These are phyloP conservation scores for Halichoeres trimaculatus DNA, from an alignment of 2,113 vertebrate species.

Conservation along the genomic window DNA sequence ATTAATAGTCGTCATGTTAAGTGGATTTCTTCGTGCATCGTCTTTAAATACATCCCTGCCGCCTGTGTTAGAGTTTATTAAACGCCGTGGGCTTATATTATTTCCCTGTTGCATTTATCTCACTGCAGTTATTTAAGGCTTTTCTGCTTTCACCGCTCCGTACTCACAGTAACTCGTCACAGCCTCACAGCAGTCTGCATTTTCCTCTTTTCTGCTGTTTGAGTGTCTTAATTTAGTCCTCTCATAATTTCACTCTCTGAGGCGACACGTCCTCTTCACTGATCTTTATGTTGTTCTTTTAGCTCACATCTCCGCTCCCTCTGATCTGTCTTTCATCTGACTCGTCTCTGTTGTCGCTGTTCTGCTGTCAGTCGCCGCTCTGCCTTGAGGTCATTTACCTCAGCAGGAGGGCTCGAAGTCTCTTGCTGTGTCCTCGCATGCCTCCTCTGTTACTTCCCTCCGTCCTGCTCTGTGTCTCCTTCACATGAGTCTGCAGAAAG, in stretches of 20 bases:
- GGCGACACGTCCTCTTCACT: slow-evolving; percentile 20
- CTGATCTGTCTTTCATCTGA: slow-evolving; percentile 56
- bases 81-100: slow-evolving; percentile 12
- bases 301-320: slow-evolving; percentile 47
- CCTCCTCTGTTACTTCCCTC: not conserved
- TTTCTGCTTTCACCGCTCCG: not conserved
- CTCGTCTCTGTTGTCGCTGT: slow-evolving; percentile 52
- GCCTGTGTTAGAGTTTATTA: slow-evolving; percentile 11
- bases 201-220: slow-evolving; percentile 11
- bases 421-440: not conserved
- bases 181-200: slow-evolving; percentile 2
- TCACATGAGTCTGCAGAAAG: not conserved
- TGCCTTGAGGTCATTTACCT: slow-evolving; percentile 57
- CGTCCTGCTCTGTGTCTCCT: not conserved
- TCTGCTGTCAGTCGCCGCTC: slow-evolving; percentile 29
- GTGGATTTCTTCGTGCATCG: slow-evolving; percentile 6
- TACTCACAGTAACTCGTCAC: slow-evolving; percentile 29
- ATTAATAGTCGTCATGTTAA: not conserved
- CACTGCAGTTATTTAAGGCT: slow-evolving; percentile 40
- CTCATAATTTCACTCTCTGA: slow-evolving; percentile 28
- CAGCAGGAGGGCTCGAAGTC: slow-evolving; percentile 14
- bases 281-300: slow-evolving; percentile 34
- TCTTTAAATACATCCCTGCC: not conserved
- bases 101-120: slow-evolving; percentile 27
- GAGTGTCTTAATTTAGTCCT: slow-evolving; percentile 3